phyloP scores from a whole-genome alignment of 53 echinoderm and acorn worm genomes.

The Luidia sarsii region DNA sequence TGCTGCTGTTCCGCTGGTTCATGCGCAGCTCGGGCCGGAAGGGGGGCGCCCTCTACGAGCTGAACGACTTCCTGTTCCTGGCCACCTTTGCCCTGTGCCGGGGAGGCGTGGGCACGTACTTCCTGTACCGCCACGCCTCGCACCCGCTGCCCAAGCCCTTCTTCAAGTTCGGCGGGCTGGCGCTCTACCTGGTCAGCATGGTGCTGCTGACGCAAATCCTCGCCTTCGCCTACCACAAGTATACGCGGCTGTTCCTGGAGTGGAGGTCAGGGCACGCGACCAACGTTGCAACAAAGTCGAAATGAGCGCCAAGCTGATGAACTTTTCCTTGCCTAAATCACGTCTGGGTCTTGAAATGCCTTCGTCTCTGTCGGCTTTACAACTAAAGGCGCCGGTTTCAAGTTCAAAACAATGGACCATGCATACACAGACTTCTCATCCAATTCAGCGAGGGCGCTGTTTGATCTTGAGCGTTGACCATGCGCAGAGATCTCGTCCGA shows the following conservation, averaged over 20 bases:
- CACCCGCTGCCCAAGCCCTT: slow-evolving; percentile 62
- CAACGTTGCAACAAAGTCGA: not conserved
- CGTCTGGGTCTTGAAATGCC: not conserved
- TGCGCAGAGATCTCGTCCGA: too few species aligned
- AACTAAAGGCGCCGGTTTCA: not conserved
- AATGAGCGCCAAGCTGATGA: not conserved
- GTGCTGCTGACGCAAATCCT: slow-evolving; percentile 56
- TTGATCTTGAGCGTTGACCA: too few species aligned
- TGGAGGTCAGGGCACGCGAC: not conserved
- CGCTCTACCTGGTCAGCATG: slow-evolving; percentile 69
- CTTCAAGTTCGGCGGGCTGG: slow-evolving; percentile 59
- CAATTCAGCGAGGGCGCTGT: too few species aligned
- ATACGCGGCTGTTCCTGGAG: too few species aligned
- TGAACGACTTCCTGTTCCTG: slow-evolving; percentile 82
- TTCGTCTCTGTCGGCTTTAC: not conserved
- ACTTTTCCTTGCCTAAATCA: not conserved
- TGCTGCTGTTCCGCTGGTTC: slow-evolving; percentile 82
- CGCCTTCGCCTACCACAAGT: not conserved
- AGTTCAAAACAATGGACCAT: too few species aligned
- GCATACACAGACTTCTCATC: too few species aligned
- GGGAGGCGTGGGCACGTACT: slow-evolving; percentile 64
- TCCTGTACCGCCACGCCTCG: slow-evolving; percentile 52
- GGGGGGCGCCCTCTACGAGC: slow-evolving; percentile 59
- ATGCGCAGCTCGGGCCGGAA: slow-evolving; percentile 62
- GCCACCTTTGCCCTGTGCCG: slow-evolving; percentile 60